These are phyloP conservation scores for Ispidina lecontei DNA, from an alignment of 2,797 vertebrate species.

Conservation along the genomic window DNA sequence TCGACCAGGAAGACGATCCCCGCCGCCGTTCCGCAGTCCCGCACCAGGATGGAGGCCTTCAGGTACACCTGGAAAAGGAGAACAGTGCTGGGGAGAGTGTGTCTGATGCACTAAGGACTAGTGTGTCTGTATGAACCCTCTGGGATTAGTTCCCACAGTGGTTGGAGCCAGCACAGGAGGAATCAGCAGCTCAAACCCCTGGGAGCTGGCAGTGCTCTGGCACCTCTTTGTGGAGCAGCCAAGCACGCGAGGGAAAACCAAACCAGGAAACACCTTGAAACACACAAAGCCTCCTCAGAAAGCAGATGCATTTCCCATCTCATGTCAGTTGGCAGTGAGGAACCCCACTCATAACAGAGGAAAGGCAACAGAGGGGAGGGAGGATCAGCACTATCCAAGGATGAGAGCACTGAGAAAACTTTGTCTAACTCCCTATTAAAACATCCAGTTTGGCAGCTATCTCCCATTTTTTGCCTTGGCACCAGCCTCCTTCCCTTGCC, in stretches of 20 bases:
- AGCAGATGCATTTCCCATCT: neutral
- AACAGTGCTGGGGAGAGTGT: neutral
- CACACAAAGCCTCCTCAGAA: neutral
- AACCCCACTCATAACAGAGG: neutral
- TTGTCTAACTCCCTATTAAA: neutral
- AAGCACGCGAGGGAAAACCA: neutral
- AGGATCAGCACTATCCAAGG: neutral
- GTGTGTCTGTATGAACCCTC: neutral
- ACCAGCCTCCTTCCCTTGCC: neutral
- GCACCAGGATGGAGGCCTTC: constrained; percentile 81
- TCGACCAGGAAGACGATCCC: constrained; percentile 88
- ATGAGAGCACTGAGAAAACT: neutral
- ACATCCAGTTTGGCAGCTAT: neutral
- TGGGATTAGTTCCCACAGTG: neutral
- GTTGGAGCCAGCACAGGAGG: neutral
- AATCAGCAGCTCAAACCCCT: neutral
- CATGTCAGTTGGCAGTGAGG: accelerated
- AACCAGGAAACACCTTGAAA: neutral
- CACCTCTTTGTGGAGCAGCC: neutral
- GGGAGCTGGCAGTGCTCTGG: neutral
- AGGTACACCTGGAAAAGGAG: constrained; percentile 79
- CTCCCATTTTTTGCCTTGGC: neutral
- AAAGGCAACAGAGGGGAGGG: neutral
- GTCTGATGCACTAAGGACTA: neutral
- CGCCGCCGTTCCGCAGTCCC: constrained; percentile 77